Percentiles rank a stretch among this genome's conserved stretches.
phyloP scores from a whole-genome alignment of 2,797 vertebrate genomes.

The Phalanger gymnotis region DNA sequence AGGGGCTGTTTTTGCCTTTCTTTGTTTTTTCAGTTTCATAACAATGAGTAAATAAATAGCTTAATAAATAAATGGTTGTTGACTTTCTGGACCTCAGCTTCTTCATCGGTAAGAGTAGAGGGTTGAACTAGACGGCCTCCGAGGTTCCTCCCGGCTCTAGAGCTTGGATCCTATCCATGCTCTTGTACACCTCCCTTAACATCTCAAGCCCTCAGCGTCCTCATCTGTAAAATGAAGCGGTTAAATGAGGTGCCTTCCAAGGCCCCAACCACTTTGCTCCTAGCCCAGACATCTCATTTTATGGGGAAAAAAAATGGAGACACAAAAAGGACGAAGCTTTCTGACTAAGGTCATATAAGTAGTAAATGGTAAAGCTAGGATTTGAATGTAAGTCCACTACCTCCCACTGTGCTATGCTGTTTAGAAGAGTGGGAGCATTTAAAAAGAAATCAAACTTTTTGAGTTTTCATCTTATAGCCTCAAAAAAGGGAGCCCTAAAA shows the following conservation, averaged over 20 bases:
- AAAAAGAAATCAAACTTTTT: not conserved
- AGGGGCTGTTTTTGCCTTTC: not conserved
- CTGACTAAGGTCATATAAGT: not conserved
- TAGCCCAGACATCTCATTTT: not conserved
- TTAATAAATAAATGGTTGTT: not conserved
- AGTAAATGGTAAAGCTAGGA: not conserved
- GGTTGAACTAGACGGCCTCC: not conserved
- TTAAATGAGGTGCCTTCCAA: not conserved
- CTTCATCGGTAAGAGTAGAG: not conserved
- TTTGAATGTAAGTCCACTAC: not conserved
- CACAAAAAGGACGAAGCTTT: not conserved
- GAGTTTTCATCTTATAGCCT: not conserved
- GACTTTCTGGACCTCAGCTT: not conserved
- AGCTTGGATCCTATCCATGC: rapidly evolving
- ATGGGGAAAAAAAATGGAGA: not conserved
- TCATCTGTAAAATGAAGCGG: not conserved
- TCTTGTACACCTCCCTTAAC: not conserved
- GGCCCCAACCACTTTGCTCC: not conserved
- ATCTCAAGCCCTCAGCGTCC: not conserved
- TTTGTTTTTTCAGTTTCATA: not conserved
- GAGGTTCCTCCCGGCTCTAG: not conserved
- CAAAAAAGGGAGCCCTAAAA: not conserved
- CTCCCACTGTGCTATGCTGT: not conserved
- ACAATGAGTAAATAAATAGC: not conserved
- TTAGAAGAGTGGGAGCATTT: not conserved